phyloP scores from a whole-genome alignment of 2,797 vertebrate genomes.

The Halcyon badia region DNA sequence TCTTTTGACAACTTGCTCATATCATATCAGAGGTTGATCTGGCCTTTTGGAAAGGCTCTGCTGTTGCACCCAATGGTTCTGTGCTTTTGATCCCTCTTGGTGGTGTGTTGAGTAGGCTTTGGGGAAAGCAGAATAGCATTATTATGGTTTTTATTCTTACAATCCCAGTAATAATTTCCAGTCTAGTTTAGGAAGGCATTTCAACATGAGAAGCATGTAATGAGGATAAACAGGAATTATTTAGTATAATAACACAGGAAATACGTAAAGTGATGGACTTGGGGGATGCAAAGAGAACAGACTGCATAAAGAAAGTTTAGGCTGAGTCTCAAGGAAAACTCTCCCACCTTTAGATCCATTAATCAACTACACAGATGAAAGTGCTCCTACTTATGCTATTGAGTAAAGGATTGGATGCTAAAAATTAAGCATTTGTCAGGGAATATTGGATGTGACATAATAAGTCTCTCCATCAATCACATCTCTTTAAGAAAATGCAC shows the following conservation, averaged over 20 bases:
- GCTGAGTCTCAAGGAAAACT: background rate
- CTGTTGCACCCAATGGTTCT: background rate
- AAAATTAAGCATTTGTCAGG: background rate
- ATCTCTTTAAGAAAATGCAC: background rate
- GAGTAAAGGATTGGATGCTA: background rate
- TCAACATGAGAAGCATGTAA: conserved; percentile 5
- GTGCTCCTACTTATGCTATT: background rate
- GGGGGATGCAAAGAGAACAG: background rate
- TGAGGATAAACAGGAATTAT: conserved; percentile 14
- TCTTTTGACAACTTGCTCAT: background rate
- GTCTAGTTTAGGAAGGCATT: background rate
- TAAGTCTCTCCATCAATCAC: background rate
- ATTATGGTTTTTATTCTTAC: background rate
- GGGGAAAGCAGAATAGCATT: background rate
- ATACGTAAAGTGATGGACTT: background rate
- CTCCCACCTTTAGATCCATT: background rate
- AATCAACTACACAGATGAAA: background rate
- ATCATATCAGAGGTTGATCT: background rate
- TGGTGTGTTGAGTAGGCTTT: background rate
- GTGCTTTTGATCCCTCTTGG: background rate
- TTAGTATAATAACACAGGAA: conserved; percentile 23
- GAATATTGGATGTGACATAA: background rate
- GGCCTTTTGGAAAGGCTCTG: background rate
- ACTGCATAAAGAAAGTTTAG: background rate
- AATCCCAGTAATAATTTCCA: background rate